phyloP scores from a whole-genome alignment of 2,888 invertebrate genomes.

The Callimorpha dominula region DNA sequence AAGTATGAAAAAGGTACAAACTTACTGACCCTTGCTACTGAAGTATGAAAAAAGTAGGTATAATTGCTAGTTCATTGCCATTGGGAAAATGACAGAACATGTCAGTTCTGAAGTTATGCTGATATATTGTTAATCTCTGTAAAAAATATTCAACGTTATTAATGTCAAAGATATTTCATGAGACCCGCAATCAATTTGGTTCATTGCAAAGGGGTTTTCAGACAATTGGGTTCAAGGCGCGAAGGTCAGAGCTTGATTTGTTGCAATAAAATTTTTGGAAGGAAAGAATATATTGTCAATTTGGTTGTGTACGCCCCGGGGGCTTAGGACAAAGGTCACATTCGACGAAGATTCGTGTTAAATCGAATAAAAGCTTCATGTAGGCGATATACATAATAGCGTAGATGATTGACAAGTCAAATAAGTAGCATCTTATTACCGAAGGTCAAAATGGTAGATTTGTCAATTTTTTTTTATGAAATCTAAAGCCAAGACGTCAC shows the following conservation, averaged over 20 bases:
- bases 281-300: conserved; percentile 8
- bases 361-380: background rate
- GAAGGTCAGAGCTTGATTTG: conserved; percentile 2
- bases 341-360: conserved; percentile 1
- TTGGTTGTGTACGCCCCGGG: background rate
- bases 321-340: conserved; percentile 2
- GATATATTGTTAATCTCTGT: background rate
- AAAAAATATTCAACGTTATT: background rate
- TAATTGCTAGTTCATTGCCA: background rate
- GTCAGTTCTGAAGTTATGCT: background rate
- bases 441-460: background rate
- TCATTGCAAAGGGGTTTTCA: background rate
- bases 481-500: background rate
- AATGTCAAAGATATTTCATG: background rate
- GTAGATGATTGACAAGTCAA: background rate
- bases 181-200: background rate
- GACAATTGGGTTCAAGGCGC: background rate
- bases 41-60: background rate
- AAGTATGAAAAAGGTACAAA: background rate
- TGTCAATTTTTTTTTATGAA: background rate
- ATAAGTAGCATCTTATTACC: background rate
- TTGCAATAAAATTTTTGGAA: conserved; percentile 3
- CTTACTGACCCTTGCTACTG: background rate
- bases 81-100: background rate
- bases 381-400: background rate